phyloP scores from a whole-genome alignment of 2,113 vertebrate species.

The Cyprinus carpio region DNA sequence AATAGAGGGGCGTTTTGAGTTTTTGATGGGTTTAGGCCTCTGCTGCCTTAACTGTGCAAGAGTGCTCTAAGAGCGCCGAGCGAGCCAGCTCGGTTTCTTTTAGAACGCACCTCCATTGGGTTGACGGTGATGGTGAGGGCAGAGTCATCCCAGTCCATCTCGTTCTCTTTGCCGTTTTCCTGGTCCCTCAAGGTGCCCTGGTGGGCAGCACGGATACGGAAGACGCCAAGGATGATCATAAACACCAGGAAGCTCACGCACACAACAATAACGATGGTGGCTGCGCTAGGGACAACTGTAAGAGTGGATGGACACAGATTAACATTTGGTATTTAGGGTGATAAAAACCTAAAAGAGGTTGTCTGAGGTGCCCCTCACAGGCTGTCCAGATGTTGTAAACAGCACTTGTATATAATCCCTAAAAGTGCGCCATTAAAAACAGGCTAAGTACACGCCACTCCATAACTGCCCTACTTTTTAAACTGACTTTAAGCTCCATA shows the following conservation, averaged over 20 bases:
- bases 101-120: slow-evolving; percentile 91
- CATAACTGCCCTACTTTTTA: slow-evolving; percentile 60
- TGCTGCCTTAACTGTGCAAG: not conserved
- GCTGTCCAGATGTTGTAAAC: slow-evolving; percentile 63
- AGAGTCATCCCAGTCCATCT: slow-evolving; percentile 99
- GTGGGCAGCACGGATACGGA: slow-evolving; percentile 92
- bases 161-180: slow-evolving; percentile 91
- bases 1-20: not conserved
- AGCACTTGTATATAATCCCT: slow-evolving; percentile 63
- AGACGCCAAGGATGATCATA: slow-evolving; percentile 96
- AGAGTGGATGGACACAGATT: not conserved
- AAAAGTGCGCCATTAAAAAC: slow-evolving; percentile 58
- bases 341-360: slow-evolving; percentile 56
- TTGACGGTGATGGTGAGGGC: slow-evolving; percentile 98
- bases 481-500: slow-evolving; percentile 58
- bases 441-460: slow-evolving; percentile 49
- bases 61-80: too few relatives aligned
- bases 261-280: slow-evolving; percentile 94
- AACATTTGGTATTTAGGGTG: not conserved
- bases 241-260: slow-evolving; percentile 98
- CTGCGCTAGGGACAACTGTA: slow-evolving; percentile 93
- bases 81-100: not conserved
- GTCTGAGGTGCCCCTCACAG: slow-evolving; percentile 38
- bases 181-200: slow-evolving; percentile 88
- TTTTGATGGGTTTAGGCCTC: not conserved